phyloP scores from a whole-genome alignment of 2,113 vertebrate species.

The Lycaon pictus region DNA sequence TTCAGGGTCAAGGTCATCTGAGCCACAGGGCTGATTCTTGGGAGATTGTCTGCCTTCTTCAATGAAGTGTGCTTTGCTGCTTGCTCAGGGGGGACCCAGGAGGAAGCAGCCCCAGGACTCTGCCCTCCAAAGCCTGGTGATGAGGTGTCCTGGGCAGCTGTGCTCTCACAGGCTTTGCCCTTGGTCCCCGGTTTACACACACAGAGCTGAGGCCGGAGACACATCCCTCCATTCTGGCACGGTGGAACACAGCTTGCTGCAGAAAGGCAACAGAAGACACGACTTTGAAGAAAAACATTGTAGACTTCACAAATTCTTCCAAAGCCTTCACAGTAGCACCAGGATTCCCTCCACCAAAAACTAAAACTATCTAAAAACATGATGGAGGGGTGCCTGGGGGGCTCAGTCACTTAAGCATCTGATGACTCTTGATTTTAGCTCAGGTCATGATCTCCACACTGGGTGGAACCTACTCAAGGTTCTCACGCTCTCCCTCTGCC shows the following conservation, averaged over 20 bases:
- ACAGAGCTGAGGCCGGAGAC: slow-evolving; percentile 96
- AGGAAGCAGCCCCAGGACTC: slow-evolving; percentile 82
- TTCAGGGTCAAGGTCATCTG: slow-evolving; percentile 96
- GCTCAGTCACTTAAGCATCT: not conserved
- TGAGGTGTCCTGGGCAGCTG: slow-evolving; percentile 86
- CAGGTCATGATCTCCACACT: not conserved
- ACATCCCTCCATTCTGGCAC: slow-evolving; percentile 98
- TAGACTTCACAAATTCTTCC: not conserved
- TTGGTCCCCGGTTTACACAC: slow-evolving; percentile 96
- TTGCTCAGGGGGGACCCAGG: slow-evolving; percentile 88
- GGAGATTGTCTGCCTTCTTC: slow-evolving; percentile 91
- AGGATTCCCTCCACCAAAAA: not conserved
- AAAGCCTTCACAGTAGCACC: not conserved
- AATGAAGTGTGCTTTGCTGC: slow-evolving; percentile 87
- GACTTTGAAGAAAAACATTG: not conserved
- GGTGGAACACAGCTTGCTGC: slow-evolving; percentile 95
- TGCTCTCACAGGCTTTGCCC: slow-evolving; percentile 94
- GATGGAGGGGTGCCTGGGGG: not conserved
- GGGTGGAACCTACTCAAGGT: not conserved
- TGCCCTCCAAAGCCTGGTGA: slow-evolving; percentile 85
- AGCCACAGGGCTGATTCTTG: slow-evolving; percentile 88
- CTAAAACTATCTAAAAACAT: not conserved
- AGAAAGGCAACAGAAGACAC: slow-evolving; percentile 66
- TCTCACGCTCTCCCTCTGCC: not conserved
- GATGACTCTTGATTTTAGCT: not conserved